A percentile compares a stretch with the other conserved stretches of the same genome.
phyloP scores from a whole-genome alignment of 2,888 invertebrate species.

The Pheosia tremula region DNA sequence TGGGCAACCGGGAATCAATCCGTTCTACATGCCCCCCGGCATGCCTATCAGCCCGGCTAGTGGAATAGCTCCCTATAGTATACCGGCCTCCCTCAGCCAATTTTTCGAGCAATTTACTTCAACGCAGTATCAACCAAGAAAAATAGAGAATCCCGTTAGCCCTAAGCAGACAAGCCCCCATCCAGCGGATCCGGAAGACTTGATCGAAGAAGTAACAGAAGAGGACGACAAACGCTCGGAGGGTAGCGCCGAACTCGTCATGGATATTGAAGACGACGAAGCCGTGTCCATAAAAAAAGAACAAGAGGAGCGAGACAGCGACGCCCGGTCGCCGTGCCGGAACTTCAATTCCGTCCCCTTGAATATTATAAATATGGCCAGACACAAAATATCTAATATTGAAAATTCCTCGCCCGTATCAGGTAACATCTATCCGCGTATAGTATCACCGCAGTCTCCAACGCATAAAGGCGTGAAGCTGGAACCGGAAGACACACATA shows the following conservation, averaged over 20 bases:
- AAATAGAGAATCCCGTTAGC: constrained; percentile 62
- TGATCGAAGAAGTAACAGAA: constrained; percentile 86
- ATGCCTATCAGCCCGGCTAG: constrained; percentile 79
- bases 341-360: constrained; percentile 65
- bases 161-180: constrained; percentile 58
- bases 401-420: constrained; percentile 86
- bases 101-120: constrained; percentile 86
- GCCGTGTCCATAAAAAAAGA: constrained; percentile 76
- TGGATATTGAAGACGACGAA: constrained; percentile 87
- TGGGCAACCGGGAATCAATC: constrained; percentile 83
- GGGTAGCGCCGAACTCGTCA: constrained; percentile 86
- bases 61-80: constrained; percentile 79
- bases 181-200: constrained; percentile 83
- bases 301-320: constrained; percentile 62
- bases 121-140: constrained; percentile 77
- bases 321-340: constrained; percentile 50
- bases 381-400: constrained; percentile 88
- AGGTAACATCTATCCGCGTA: constrained; percentile 69
- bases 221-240: constrained; percentile 82
- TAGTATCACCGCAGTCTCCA: constrained; percentile 60
- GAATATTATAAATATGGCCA: constrained; percentile 86
- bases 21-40: constrained; percentile 86
- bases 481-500: constrained; percentile 71
- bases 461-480: constrained; percentile 53
- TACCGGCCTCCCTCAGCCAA: constrained; percentile 86